Base-by-base conservation (phyloP, 2,113 vertebrate species). In the Aleadryas rufinucha region DNA sequence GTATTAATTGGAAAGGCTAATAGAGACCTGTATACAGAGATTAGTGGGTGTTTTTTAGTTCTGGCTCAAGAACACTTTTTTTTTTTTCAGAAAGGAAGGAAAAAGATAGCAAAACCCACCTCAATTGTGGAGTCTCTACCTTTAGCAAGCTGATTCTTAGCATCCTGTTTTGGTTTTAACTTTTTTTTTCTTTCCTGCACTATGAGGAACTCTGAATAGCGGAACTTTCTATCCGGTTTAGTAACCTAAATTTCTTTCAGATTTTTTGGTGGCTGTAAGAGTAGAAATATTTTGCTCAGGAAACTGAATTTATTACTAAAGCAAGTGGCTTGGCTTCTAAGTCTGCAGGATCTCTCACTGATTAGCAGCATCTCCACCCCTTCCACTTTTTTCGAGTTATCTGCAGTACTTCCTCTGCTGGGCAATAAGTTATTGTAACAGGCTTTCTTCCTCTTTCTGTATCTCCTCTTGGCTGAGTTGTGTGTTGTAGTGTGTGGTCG, bases 81-180 rank as follows among this genome's bases (percentile, higher is more conserved):
- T 33, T 56, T 84, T 84, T 72, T 74, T 3, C 17, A 86, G 52
- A 88, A 95, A 66, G 47, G 30, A 83, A 90, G 50, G 47, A 37
- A 89, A 64, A 92, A 85, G 31, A 56, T 24, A 80, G 35, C 45
- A 88, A 66, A 72, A 63, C 50, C 21, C 18, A 45, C 61, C 54
- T 93, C 65, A 69, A 0, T 24, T 78, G 37, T 79, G 53, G 60
- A 96, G 90, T 24, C 9, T 84, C 35, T 95, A 84, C 95, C 94
- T 96, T 93, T 78, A 92, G 86, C 61, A 87, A 41, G 13, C 68
- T 84, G 80, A 49, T 71, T 91, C 50, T 95, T 93, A 79, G 96
- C 95, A 96, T 96, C 96, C 95, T 97, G 88, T 96, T 95, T 96
- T 95, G 86, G 86, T 93, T 93, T 93, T 74, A 56, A 47, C 8